Evolutionary conservation across 2,113 vertebrate genomes (phyloP).

Genomic region (Pteronura brasiliensis): DNA sequence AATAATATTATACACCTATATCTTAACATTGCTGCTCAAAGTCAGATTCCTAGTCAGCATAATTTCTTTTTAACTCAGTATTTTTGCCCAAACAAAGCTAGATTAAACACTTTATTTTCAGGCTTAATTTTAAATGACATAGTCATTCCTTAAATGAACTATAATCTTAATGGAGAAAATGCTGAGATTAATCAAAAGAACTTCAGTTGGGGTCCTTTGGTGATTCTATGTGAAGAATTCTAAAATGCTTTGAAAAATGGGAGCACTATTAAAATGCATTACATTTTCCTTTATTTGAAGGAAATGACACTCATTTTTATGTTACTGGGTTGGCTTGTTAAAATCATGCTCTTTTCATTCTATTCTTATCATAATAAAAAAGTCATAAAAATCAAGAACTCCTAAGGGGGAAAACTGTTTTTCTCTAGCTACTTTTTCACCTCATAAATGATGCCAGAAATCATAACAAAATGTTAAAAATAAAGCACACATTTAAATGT

Average conservation of each 20-base stretch:
- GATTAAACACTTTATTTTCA: background rate
- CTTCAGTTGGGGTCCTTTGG: background rate
- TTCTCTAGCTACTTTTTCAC: background rate
- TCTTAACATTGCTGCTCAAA: background rate
- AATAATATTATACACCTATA: background rate
- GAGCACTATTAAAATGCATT: background rate
- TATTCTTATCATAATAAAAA: background rate
- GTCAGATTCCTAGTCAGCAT: background rate
- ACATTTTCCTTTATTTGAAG: background rate
- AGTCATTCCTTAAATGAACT: background rate
- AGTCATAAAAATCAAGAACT: constrained; percentile 2
- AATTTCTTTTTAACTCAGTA: background rate
- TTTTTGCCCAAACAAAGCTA: background rate
- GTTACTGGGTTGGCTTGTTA: background rate
- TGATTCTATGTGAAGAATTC: background rate
- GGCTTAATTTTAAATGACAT: background rate
- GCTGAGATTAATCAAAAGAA: background rate
- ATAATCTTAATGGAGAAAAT: background rate
- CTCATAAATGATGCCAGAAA: background rate
- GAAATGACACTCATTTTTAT: background rate
- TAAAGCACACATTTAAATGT: background rate
- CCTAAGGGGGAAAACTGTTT: background rate
- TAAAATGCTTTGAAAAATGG: background rate
- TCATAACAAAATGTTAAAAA: background rate
- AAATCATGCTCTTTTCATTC: background rate